phyloP scores from a whole-genome alignment of 2,113 vertebrate genomes.

The Nycticryphes semicollaris region DNA sequence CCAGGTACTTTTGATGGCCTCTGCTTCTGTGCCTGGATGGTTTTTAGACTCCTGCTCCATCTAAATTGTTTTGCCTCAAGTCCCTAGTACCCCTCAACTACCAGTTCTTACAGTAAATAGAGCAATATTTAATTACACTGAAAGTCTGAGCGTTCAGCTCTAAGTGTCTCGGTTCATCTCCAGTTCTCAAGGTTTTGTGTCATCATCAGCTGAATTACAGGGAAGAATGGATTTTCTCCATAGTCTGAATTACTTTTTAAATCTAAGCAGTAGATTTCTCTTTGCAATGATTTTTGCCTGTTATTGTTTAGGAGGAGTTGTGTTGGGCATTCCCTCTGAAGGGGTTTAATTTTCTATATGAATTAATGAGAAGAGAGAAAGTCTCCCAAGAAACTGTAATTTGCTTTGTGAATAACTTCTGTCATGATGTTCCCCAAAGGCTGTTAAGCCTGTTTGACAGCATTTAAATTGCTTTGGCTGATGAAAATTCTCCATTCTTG shows the following conservation, averaged over 20 bases:
- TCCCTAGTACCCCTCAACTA: not conserved
- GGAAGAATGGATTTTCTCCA: not conserved
- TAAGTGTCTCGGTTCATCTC: not conserved
- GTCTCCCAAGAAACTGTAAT: not conserved
- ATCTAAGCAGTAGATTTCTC: not conserved
- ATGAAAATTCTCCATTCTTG: not conserved
- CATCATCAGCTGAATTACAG: not conserved
- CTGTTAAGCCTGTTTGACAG: not conserved
- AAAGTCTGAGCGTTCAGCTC: not conserved
- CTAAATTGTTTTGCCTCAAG: not conserved
- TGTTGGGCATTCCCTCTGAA: not conserved
- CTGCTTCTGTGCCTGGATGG: not conserved
- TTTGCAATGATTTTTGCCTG: not conserved
- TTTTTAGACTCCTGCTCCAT: not conserved
- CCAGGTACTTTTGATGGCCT: not conserved
- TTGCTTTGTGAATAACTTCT: not conserved
- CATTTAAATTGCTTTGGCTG: not conserved
- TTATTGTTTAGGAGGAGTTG: not conserved
- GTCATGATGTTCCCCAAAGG: not conserved
- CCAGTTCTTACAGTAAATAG: not conserved
- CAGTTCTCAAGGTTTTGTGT: not conserved
- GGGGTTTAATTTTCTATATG: not conserved
- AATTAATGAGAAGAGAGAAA: constrained; percentile 3
- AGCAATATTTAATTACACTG: not conserved
- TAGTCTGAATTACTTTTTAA: not conserved